Conservation (phyloP, 2,797 vertebrate species). For the Danio albolineatus region DNA sequence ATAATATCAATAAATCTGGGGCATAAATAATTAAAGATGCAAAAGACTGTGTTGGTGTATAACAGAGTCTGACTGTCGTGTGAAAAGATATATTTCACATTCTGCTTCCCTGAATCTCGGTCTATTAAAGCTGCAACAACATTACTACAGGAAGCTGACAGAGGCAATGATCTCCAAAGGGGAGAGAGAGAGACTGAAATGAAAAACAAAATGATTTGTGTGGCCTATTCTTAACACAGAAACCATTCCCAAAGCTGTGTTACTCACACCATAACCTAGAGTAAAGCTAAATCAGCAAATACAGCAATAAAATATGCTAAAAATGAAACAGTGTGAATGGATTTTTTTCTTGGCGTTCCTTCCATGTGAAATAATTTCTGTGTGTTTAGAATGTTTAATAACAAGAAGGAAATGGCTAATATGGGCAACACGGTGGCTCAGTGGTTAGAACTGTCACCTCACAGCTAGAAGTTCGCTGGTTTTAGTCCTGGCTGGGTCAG, state of each 20-base stretch:
- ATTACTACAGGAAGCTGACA: neutral
- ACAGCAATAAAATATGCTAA: neutral
- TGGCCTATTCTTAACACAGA: conserved; percentile 12
- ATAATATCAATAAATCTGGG: conserved; percentile 47
- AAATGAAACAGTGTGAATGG: neutral
- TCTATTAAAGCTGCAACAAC: conserved; percentile 33
- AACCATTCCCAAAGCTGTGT: neutral
- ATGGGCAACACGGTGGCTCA: no score
- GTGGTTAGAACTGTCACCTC: no score
- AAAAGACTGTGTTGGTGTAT: conserved; percentile 16
- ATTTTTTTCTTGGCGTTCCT: neutral
- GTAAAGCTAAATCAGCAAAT: neutral
- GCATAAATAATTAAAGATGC: conserved; percentile 60
- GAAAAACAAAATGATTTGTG: neutral
- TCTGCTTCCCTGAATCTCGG: conserved; percentile 13
- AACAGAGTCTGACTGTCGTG: neutral
- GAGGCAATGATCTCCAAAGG: neutral
- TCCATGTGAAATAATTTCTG: neutral
- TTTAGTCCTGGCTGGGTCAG: no score
- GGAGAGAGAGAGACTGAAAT: neutral
- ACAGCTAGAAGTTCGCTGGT: no score
- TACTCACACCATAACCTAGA: neutral
- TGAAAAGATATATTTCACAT: conserved; percentile 45
- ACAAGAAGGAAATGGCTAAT: neutral
- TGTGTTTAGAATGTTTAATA: neutral